phyloP scores from a whole-genome alignment of 2,888 invertebrate genomes.

The Hedychridium roseum region DNA sequence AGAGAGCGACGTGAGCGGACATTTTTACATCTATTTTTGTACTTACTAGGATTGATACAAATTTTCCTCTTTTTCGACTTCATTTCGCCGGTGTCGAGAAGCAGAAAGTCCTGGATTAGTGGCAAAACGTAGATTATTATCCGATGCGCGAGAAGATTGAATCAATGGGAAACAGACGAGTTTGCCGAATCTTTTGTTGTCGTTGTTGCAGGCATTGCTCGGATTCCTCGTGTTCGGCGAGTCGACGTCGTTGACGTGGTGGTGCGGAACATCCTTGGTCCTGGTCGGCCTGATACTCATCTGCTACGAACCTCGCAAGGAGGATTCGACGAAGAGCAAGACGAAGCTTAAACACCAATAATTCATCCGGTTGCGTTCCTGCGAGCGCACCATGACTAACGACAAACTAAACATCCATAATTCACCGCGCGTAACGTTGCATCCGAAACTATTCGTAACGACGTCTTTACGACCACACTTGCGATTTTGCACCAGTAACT shows the following conservation, averaged over 20 bases:
- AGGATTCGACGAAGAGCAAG: constrained; percentile 2
- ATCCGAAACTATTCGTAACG: neutral
- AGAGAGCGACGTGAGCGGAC: too few species aligned
- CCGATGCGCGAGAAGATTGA: constrained; percentile 8
- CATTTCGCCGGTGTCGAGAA: neutral
- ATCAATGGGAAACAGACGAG: too few species aligned
- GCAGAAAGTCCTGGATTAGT: too few species aligned
- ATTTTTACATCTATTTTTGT: too few species aligned
- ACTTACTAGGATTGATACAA: neutral
- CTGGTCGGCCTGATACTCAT: constrained; percentile 76
- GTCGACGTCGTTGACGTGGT: constrained; percentile 74
- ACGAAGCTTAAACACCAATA: constrained; percentile 8
- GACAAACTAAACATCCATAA: constrained; percentile 17
- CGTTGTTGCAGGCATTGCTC: constrained; percentile 71
- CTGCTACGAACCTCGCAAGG: constrained; percentile 32
- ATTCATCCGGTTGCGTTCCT: neutral
- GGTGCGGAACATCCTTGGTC: constrained; percentile 76
- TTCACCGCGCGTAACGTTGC: constrained; percentile 22
- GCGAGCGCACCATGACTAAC: neutral
- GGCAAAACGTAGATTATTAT: constrained; percentile 12
- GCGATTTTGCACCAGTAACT: too few species aligned
- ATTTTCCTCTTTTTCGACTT: neutral
- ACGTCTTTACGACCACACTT: too few species aligned
- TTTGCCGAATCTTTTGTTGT: constrained; percentile 13
- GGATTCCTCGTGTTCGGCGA: constrained; percentile 78